Conservation (phyloP, 2,888 invertebrate genomes). For the Caenorhabditis sinica region DNA sequence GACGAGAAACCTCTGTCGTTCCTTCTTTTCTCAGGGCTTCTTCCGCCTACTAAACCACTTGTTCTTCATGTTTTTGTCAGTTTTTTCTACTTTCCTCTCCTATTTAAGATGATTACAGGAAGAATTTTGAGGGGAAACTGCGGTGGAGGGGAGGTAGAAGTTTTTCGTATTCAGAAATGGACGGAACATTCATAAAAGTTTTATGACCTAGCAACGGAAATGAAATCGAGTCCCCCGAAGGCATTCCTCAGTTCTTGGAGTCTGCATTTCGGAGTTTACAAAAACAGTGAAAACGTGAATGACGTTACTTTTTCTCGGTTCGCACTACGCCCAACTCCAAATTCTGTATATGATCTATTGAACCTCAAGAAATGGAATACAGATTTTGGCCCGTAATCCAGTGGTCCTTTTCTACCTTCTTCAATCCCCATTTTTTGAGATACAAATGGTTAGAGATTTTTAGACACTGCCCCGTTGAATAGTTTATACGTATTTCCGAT, state of each 20-base stretch:
- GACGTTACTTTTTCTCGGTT: too few relatives aligned
- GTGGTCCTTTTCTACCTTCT: too few relatives aligned
- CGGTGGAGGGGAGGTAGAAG: not conserved
- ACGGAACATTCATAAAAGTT: slow-evolving; percentile 15
- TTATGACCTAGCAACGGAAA: slow-evolving; percentile 29
- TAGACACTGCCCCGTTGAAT: too few relatives aligned
- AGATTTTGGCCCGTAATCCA: too few relatives aligned
- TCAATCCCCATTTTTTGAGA: too few relatives aligned
- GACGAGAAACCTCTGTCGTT: slow-evolving; percentile 16
- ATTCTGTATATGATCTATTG: too few relatives aligned
- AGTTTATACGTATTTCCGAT: too few relatives aligned
- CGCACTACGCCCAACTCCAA: too few relatives aligned
- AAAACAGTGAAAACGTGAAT: not conserved
- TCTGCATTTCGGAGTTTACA: not conserved
- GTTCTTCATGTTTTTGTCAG: slow-evolving; percentile 8
- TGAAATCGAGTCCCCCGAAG: not conserved
- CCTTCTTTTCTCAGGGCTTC: slow-evolving; percentile 17
- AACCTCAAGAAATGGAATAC: too few relatives aligned
- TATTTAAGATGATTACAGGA: slow-evolving; percentile 4
- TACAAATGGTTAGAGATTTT: too few relatives aligned
- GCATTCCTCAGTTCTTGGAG: not conserved
- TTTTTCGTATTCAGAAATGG: not conserved
- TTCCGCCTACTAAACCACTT: slow-evolving; percentile 16
- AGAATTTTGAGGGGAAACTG: not conserved
- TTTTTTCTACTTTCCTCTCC: not conserved